Percentiles rank a stretch among this genome's conserved stretches.
Conservation (phyloP, 2,888 invertebrate genomes). For the Sarcophaga rosellei region DNA sequence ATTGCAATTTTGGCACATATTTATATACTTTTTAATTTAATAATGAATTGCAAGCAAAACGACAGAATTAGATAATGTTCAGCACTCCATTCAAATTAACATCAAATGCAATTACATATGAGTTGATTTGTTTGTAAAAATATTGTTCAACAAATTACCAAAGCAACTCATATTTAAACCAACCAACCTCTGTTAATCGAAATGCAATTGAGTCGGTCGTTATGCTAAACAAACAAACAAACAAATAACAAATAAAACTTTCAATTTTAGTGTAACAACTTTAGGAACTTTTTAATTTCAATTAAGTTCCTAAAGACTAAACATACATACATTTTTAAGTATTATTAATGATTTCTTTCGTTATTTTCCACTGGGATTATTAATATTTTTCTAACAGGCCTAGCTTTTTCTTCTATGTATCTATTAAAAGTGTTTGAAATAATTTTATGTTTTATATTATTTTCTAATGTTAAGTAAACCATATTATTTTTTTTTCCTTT, state of each 20-base stretch:
- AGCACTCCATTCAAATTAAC: slow-evolving; percentile 15
- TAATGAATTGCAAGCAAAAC: slow-evolving; percentile 40
- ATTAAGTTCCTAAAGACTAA: background rate
- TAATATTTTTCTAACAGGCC: too few relatives aligned
- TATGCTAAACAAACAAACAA: slow-evolving; percentile 1
- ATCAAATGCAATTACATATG: background rate
- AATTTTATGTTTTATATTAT: slow-evolving; percentile 17
- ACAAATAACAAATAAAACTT: background rate
- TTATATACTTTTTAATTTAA: slow-evolving; percentile 33
- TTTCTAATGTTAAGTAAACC: background rate
- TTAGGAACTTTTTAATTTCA: slow-evolving; percentile 27
- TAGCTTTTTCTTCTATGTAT: too few relatives aligned
- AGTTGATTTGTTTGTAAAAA: slow-evolving; percentile 41
- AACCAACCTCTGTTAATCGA: slow-evolving; percentile 6
- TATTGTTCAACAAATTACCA: slow-evolving; percentile 53
- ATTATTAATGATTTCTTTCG: slow-evolving; percentile 16
- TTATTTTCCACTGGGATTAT: too few relatives aligned
- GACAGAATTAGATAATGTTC: slow-evolving; percentile 18
- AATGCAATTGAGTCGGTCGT: slow-evolving; percentile 35
- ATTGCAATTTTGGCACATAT: slow-evolving; percentile 35
- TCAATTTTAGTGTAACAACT: slow-evolving; percentile 32
- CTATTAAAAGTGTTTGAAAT: background rate
- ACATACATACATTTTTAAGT: background rate
- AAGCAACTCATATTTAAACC: slow-evolving; percentile 30
- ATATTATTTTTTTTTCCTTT: slow-evolving; percentile 13